Conservation (phyloP, 2,888 invertebrate genomes). For the Ormia ochracea region DNA sequence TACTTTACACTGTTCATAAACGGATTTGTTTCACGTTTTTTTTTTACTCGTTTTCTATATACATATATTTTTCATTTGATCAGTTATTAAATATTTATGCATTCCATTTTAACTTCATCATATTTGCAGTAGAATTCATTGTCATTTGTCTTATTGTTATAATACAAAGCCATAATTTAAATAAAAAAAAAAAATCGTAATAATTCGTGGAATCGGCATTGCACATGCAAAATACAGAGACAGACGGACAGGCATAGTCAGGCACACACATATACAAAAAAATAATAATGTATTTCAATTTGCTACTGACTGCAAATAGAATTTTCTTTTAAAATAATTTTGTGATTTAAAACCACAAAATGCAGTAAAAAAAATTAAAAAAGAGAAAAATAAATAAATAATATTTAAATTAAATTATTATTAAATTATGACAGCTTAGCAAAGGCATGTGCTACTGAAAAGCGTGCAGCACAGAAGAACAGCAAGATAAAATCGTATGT, state of each 20-base stretch:
- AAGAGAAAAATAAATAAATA: not conserved
- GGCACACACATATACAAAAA: too few relatives aligned
- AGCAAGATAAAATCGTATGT: too few relatives aligned
- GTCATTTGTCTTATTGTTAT: not conserved
- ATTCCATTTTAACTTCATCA: not conserved
- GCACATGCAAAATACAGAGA: too few relatives aligned
- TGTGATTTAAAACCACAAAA: conserved; percentile 34
- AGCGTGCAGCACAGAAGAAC: not conserved
- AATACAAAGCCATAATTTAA: not conserved
- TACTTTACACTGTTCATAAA: too few relatives aligned
- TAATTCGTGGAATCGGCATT: not conserved
- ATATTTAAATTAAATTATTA: too few relatives aligned
- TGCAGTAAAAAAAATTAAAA: conserved; percentile 6
- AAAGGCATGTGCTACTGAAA: not conserved
- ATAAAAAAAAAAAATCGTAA: not conserved
- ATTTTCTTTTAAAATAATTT: conserved; percentile 8
- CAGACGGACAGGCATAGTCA: not conserved
- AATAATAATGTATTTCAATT: not conserved
- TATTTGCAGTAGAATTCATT: not conserved
- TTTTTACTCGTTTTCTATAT: too few relatives aligned
- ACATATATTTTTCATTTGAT: too few relatives aligned
- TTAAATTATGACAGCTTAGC: conserved; percentile 20
- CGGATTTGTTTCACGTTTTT: too few relatives aligned
- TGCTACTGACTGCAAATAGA: not conserved
- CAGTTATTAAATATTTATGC: not conserved